Base-by-base conservation (phyloP, 1,140 invertebrate species). In the Cherax destructor region DNA sequence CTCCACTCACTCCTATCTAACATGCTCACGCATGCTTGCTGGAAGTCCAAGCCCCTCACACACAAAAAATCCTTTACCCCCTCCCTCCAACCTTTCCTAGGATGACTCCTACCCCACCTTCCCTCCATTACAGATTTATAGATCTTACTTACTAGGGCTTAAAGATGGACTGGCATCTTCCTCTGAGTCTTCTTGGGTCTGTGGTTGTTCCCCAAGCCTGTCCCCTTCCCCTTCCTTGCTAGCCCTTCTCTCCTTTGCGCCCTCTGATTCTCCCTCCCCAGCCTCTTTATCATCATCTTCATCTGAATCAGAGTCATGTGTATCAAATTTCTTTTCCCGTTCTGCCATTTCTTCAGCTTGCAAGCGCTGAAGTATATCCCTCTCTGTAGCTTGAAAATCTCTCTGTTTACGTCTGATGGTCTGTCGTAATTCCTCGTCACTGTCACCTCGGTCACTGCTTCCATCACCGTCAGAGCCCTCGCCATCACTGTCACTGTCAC, bases 341-440 rank as follows among this genome's bases (percentile, higher is more conserved):
- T 95, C 95, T 30, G 93, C 93, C 88, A 95, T 95, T 76, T 95
- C 95, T 76, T 95, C 95, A 88, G 94, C 94, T 3, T 95, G 95
- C 1, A 95, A 90, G 5, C 94, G 94, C 21, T 95, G 95, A 80
- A 95, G 95, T 30, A 95, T 95, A 91, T 95, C 95, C 79, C 95
- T 94, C 91, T 95, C 95, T 0, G 95, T 95, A 86, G 95, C 95
- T 65, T 94, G 94, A 92, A 96, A 96, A n/a, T 95, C 95, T 85
- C 94, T 94, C 50, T 95, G 95, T 69, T 95, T 94, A 59, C 95
- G 94, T 83, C 93, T 93, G 88, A 95, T 93, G 91, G 92, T 90
- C 92, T 95, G 95, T 93, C 94, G 95, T 10, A 95, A 93, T 92
- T 96, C 95, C 79, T 95, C 95, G 47, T 96, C 95, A 88, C 93